These are phyloP conservation scores for Xylota segnis DNA, from an alignment of 2,888 invertebrate genomes.

Conservation along the genomic window DNA sequence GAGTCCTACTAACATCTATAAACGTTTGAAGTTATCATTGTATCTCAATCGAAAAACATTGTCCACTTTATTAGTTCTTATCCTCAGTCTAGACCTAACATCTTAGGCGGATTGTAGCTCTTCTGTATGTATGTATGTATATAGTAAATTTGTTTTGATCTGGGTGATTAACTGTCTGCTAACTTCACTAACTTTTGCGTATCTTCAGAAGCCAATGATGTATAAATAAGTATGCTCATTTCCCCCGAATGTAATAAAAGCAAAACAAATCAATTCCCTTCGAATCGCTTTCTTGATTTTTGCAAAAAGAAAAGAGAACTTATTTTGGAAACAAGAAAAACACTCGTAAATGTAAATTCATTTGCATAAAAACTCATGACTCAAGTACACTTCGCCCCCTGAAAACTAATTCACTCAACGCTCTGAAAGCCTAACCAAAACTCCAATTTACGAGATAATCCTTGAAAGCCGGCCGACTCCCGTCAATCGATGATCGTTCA, in stretches of 20 bases:
- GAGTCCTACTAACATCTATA: no score
- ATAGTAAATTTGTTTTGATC: no score
- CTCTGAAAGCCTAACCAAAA: slow-evolving; percentile 17
- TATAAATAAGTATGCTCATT: not conserved
- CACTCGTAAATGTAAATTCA: not conserved
- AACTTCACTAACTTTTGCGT: not conserved
- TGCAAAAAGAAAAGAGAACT: no score
- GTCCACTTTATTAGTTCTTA: no score
- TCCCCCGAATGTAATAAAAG: not conserved
- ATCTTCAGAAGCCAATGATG: not conserved
- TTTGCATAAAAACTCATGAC: slow-evolving; percentile 37
- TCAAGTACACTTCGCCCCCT: slow-evolving; percentile 2
- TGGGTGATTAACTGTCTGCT: no score
- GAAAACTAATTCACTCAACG: slow-evolving; percentile 29
- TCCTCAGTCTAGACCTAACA: no score
- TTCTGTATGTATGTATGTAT: no score
- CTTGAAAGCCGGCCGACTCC: slow-evolving; percentile 9
- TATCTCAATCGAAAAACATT: no score
- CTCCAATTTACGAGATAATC: slow-evolving; percentile 25
- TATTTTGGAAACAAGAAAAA: no score
- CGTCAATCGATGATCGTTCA: slow-evolving; percentile 53
- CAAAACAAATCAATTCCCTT: slow-evolving; percentile 8
- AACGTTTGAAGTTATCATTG: no score
- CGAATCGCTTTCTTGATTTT: slow-evolving; percentile 3
- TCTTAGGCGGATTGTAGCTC: no score